phyloP scores from a whole-genome alignment of 2,888 invertebrate species.

The Drosophila heteroneura region DNA sequence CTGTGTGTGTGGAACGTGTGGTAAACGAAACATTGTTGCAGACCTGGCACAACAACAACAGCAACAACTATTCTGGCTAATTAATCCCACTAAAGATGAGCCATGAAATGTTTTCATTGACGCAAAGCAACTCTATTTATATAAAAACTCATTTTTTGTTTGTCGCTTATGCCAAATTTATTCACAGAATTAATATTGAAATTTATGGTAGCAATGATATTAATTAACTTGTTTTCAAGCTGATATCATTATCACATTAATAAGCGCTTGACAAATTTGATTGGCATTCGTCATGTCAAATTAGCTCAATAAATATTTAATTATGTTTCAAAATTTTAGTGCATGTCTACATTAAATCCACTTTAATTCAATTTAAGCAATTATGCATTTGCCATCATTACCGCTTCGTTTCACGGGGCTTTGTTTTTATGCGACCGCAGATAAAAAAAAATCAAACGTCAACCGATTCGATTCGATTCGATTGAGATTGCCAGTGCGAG shows the following conservation, averaged over 20 bases:
- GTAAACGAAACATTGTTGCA: conserved; percentile 62
- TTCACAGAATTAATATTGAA: background rate
- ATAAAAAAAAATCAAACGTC: conserved; percentile 51
- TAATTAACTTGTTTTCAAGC: conserved; percentile 1
- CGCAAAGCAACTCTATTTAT: background rate
- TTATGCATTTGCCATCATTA: conserved; percentile 18
- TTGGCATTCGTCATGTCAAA: background rate
- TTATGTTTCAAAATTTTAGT: conserved; percentile 1
- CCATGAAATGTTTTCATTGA: conserved; percentile 34
- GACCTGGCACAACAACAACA: conserved; percentile 14
- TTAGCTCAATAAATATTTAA: conserved; percentile 1
- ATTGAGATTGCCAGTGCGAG: conserved; percentile 38
- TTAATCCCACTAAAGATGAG: conserved; percentile 37
- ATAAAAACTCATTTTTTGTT: background rate
- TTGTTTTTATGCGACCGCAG: conserved; percentile 35
- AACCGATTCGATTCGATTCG: conserved; percentile 13
- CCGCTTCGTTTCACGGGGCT: conserved; percentile 25
- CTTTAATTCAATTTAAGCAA: conserved; percentile 35
- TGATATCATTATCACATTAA: background rate
- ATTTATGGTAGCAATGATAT: background rate
- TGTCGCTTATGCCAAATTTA: background rate
- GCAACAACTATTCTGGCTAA: conserved; percentile 55
- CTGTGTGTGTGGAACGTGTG: conserved; percentile 50
- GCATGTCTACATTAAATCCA: conserved; percentile 24
- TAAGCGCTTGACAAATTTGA: background rate